A percentile compares a stretch with the other conserved stretches of the same genome.
These are phyloP conservation scores for Nephrotoma flavescens DNA, from an alignment of 2,888 invertebrate genomes.

Conservation along the genomic window DNA sequence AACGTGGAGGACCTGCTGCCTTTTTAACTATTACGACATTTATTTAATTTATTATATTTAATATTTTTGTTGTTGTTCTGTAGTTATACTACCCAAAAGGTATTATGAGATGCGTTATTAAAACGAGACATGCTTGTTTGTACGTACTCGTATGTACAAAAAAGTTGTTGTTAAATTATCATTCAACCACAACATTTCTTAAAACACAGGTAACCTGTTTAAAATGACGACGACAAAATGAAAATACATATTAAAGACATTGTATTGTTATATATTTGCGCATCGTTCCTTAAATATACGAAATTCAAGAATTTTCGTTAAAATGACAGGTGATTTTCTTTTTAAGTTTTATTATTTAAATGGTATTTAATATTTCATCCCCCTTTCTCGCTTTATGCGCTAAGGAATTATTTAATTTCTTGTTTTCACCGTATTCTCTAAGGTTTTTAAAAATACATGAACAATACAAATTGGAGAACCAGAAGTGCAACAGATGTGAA, in stretches of 20 bases:
- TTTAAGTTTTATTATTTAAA: neutral
- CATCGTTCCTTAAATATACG: neutral
- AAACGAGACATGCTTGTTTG: neutral
- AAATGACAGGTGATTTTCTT: neutral
- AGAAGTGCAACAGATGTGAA: neutral
- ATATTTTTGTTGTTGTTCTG: neutral
- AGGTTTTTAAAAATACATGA: neutral
- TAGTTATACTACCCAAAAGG: neutral
- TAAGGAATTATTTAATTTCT: neutral
- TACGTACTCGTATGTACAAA: no score
- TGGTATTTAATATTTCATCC: neutral
- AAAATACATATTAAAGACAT: neutral
- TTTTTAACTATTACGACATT: neutral
- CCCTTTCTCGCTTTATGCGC: neutral
- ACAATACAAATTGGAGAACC: neutral
- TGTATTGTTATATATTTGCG: neutral
- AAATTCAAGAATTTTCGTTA: neutral
- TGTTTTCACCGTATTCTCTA: neutral
- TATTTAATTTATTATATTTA: neutral
- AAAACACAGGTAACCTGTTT: neutral
- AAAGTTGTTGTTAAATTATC: neutral
- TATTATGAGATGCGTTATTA: neutral
- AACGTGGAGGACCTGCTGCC: neutral
- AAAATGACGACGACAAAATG: neutral
- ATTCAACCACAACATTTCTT: neutral